Evolutionary conservation across 2,888 invertebrate species (phyloP), one percentile per base, ranked within the genome.

Genomic region (Neuroscelio doddi): DNA sequence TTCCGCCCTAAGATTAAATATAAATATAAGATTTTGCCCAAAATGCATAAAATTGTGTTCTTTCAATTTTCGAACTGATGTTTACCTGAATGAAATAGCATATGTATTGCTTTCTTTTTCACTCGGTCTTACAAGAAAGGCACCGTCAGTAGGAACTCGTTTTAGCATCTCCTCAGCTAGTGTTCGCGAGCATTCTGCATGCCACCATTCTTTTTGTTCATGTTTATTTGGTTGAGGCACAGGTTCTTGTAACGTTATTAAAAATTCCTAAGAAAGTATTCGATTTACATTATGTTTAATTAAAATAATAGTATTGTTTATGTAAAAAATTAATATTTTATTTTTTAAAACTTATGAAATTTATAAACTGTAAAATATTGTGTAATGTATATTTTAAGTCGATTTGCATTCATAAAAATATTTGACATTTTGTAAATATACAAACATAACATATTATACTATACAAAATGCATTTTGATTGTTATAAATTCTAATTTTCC

Each of bases 141-240:
- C 96, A 0, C 98, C 98, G 80, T 98, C 96, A 2, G 90, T 90
- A 58, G 92, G 91, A 29, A 95, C 90, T 72, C 93, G 90, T 69
- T 92, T 91, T 57, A 99, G 85, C 82, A 96, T 89, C 70, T 96
- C 94, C 83, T 99, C 97, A 0, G 97, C 95, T 71, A 93, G 90
- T 5, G 89, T 88, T 61, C 96, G 89, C 12, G 91, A 91, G 71
- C 95, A 92, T 47, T 90, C 89, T 1, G 92, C 89, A 80, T 95
- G 95, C 86, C 93, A 98, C 97, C 97, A 98, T 73, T 93, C 94
- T 85, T 94, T 93, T 56, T 91, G 93, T 82, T 96, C 96, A 76
- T 98, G 97, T 80, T 95, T 94, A 80, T 94, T 95, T 14, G 96
- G 96, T 82, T 97, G 97, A 0, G 97, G 97, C 1, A 97, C 97